phyloP scores from a whole-genome alignment of 2,113 vertebrate species.

The Mus musculus region GRCm39 chr8:113898501-113899000 shows the following conservation, averaged over 20 bases:
- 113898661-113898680: neutral
- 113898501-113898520: neutral
- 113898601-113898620: too few relatives aligned
- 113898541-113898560: neutral
- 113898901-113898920: neutral
- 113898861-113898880: neutral
- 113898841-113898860: neutral
- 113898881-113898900: neutral
- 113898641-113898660: neutral
- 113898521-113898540: neutral
- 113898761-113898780: neutral
- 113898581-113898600: too few relatives aligned
- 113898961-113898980: conserved; percentile 21
- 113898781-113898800: conserved; percentile 17
- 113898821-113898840: conserved; percentile 39
- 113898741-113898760: neutral
- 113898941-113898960: conserved; percentile 13
- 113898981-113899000: neutral
- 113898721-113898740: neutral
- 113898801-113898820: conserved; percentile 5
- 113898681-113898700: neutral
- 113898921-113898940: neutral
- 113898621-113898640: too few relatives aligned
- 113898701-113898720: neutral
- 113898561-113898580: too few relatives aligned